phyloP scores from a whole-genome alignment of 2,113 vertebrate genomes.

The Trichomycterus rosablanca region DNA sequence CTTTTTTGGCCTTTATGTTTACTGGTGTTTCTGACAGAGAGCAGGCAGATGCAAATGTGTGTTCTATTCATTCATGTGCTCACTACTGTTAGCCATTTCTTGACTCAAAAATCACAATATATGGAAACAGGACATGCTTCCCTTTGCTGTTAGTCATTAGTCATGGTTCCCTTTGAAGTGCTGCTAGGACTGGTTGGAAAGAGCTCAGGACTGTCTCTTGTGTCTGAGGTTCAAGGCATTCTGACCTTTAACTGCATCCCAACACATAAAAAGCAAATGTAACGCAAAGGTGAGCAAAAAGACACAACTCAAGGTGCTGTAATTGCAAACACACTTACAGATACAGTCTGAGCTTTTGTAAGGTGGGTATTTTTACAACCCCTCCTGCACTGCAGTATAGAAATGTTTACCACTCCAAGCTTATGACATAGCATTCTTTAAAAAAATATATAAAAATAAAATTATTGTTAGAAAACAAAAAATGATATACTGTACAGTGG shows the following conservation, averaged over 20 bases:
- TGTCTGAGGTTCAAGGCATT: conserved; percentile 39
- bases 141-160: conserved; percentile 46
- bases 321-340: conserved; percentile 34
- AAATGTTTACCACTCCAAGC: too few species aligned
- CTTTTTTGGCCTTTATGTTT: conserved; percentile 20
- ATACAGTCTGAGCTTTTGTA: not conserved
- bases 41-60: conserved; percentile 43
- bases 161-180: conserved; percentile 45
- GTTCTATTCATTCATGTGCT: not conserved
- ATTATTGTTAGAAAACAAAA: too few species aligned
- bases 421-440: too few species aligned
- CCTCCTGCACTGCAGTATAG: too few species aligned
- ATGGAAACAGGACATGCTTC: conserved; percentile 44
- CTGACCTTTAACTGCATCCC: conserved; percentile 36
- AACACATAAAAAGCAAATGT: conserved; percentile 47
- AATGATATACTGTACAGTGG: too few species aligned
- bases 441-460: too few species aligned
- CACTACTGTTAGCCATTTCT: conserved; percentile 42
- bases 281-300: conserved; percentile 36
- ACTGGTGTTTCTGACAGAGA: conserved; percentile 20
- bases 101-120: conserved; percentile 37
- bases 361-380: too few species aligned
- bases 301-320: conserved; percentile 21
- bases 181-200: conserved; percentile 35
- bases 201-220: conserved; percentile 36